phyloP scores from a whole-genome alignment of 2,888 invertebrate genomes.

The Cetonia aurata region DNA sequence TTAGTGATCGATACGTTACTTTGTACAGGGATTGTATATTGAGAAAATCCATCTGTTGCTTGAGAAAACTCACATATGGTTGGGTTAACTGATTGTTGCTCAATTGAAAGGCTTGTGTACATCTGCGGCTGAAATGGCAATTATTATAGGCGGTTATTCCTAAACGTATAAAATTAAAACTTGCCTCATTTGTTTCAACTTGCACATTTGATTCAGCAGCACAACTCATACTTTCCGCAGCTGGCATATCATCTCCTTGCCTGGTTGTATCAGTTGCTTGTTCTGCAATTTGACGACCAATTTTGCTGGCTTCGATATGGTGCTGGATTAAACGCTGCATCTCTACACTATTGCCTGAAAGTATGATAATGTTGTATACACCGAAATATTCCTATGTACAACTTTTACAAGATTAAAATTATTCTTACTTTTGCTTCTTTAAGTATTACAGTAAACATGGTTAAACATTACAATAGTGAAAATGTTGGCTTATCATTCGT shows the following conservation, averaged over 20 bases:
- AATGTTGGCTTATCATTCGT: too few relatives aligned
- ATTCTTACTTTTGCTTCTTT: too few relatives aligned
- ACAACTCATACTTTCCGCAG: slow-evolving; percentile 67
- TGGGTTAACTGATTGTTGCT: slow-evolving; percentile 56
- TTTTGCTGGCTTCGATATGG: slow-evolving; percentile 86
- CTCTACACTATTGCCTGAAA: slow-evolving; percentile 70
- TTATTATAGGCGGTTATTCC: slow-evolving; percentile 3
- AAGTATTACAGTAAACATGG: too few relatives aligned
- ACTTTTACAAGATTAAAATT: too few relatives aligned
- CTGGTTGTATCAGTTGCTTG: slow-evolving; percentile 76
- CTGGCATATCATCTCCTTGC: slow-evolving; percentile 68
- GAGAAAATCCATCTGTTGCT: slow-evolving; percentile 55
- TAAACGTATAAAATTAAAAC: slow-evolving; percentile 8
- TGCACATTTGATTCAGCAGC: slow-evolving; percentile 61
- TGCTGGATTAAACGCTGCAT: slow-evolving; percentile 80
- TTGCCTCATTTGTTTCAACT: slow-evolving; percentile 58
- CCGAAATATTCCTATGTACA: too few relatives aligned
- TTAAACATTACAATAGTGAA: too few relatives aligned
- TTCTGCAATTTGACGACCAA: slow-evolving; percentile 86
- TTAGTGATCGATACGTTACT: slow-evolving; percentile 68
- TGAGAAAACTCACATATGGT: slow-evolving; percentile 55
- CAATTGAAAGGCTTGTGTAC: slow-evolving; percentile 64
- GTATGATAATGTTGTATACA: slow-evolving; percentile 25
- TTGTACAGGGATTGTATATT: slow-evolving; percentile 57
- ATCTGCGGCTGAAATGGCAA: slow-evolving; percentile 63